Evolutionary conservation across 2,888 invertebrate genomes (phyloP).

Genomic region (Meganola albula): DNA sequence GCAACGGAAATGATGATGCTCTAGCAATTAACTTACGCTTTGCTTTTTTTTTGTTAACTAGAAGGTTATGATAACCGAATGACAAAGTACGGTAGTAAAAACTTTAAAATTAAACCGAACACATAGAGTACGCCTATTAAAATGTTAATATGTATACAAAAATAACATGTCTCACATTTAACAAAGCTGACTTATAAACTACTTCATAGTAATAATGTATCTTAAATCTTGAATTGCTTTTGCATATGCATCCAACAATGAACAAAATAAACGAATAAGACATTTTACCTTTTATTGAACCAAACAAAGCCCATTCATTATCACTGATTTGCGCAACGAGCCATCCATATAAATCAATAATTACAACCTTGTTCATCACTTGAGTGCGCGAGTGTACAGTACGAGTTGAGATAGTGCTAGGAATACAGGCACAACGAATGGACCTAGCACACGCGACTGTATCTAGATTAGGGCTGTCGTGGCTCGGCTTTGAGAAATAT

Average conservation of each 20-base stretch:
- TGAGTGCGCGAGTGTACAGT: slow-evolving; percentile 19
- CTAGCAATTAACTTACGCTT: too few relatives aligned
- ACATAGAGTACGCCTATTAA: too few relatives aligned
- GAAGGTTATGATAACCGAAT: too few relatives aligned
- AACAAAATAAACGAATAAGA: slow-evolving; percentile 7
- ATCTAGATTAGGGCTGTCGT: slow-evolving; percentile 4
- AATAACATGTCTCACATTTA: too few relatives aligned
- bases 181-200: too few relatives aligned
- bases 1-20: too few relatives aligned
- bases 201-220: too few relatives aligned
- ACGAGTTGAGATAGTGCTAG: slow-evolving; percentile 26
- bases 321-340: slow-evolving; percentile 14
- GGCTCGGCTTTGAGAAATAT: not conserved
- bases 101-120: too few relatives aligned
- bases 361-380: slow-evolving; percentile 6
- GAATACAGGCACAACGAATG: slow-evolving; percentile 44
- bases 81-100: too few relatives aligned
- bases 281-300: not conserved
- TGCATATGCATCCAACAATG: not conserved
- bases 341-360: slow-evolving; percentile 20
- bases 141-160: too few relatives aligned
- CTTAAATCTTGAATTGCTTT: too few relatives aligned
- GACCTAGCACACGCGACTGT: slow-evolving; percentile 45
- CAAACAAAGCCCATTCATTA: slow-evolving; percentile 1
- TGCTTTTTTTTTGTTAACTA: too few relatives aligned